These are phyloP conservation scores for Dryoscopus gambensis DNA, from an alignment of 2,113 vertebrate species.

Conservation along the genomic window DNA sequence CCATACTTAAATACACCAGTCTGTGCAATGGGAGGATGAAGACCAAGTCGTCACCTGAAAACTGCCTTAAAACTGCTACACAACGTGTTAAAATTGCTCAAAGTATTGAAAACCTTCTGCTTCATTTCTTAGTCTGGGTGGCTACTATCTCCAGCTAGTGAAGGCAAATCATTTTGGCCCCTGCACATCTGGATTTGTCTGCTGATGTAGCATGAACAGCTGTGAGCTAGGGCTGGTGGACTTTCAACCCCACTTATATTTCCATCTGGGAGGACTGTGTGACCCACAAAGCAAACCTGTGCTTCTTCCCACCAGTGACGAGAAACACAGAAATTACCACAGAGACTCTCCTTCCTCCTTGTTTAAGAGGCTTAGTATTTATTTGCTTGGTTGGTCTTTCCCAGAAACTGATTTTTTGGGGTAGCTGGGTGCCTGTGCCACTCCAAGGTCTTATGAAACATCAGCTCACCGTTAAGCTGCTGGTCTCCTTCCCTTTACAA, in stretches of 20 bases:
- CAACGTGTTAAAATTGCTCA: background rate
- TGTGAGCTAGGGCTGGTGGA: background rate
- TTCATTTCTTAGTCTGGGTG: background rate
- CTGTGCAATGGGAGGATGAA: background rate
- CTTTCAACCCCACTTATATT: background rate
- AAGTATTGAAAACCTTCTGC: background rate
- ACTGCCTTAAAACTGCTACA: background rate
- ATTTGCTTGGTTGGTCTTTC: background rate
- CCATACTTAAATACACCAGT: background rate
- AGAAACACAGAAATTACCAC: background rate
- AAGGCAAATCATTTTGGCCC: background rate
- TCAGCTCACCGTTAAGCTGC: background rate
- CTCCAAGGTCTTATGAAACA: background rate
- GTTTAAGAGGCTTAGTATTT: background rate
- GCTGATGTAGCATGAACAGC: background rate
- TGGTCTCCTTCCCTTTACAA: background rate
- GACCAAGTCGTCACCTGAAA: background rate
- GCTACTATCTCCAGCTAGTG: background rate
- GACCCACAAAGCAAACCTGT: background rate
- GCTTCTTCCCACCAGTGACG: background rate
- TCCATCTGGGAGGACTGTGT: background rate
- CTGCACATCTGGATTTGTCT: background rate
- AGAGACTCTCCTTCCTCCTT: background rate
- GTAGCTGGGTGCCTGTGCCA: background rate
- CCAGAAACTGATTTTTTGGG: background rate